These are phyloP conservation scores for Nomada fucata DNA, from an alignment of 2,888 invertebrate species.

Conservation along the genomic window DNA sequence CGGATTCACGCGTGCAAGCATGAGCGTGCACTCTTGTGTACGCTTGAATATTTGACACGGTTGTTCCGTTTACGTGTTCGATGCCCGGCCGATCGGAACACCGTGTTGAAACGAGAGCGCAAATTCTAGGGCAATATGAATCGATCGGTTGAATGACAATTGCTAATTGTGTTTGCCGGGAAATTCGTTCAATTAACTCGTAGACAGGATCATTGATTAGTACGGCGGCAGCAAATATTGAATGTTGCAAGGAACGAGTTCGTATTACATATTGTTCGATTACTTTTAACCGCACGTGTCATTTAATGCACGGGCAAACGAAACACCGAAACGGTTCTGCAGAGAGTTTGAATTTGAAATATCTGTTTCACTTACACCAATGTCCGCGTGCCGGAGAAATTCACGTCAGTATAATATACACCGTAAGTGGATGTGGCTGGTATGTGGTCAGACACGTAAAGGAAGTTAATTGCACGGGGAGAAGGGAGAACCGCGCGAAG, in stretches of 20 bases:
- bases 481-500: constrained; percentile 6
- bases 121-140: no score
- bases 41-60: constrained; percentile 28
- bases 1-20: background rate
- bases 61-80: constrained; percentile 18
- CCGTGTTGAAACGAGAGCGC: background rate
- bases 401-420: background rate
- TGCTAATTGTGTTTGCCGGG: no score
- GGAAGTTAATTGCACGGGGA: constrained; percentile 12
- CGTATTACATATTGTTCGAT: no score
- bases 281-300: background rate
- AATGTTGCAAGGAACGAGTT: no score
- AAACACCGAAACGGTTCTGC: background rate
- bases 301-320: background rate
- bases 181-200: no score
- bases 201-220: no score
- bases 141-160: background rate
- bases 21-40: background rate
- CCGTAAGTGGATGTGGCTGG: constrained; percentile 8
- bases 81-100: background rate
- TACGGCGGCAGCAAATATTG: no score
- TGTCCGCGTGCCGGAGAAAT: constrained; percentile 1
- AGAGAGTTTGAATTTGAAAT: constrained; percentile 1
- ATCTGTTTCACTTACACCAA: background rate
- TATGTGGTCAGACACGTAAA: constrained; percentile 27